Evolutionary conservation across 1,140 invertebrate genomes (phyloP).

Genomic region (Zaprionus nigranus): DNA sequence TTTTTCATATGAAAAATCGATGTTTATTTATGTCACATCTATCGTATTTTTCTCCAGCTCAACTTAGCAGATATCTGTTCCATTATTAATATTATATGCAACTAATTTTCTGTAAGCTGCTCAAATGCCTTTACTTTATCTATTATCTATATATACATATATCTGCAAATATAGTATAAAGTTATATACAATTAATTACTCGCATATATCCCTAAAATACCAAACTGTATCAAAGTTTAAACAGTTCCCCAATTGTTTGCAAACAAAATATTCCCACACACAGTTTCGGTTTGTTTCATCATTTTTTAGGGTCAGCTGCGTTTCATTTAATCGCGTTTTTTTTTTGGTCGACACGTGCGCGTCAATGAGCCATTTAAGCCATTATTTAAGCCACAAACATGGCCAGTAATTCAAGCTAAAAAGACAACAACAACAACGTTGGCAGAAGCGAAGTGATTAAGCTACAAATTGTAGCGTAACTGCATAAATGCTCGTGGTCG

Average conservation of each 20-base stretch:
- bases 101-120: too few species aligned
- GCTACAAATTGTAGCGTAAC: constrained; percentile 69
- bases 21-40: too few species aligned
- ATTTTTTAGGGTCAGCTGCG: neutral
- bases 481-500: constrained; percentile 37
- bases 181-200: too few species aligned
- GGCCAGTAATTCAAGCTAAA: constrained; percentile 50
- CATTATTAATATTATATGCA: too few species aligned
- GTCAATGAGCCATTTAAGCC: constrained; percentile 59
- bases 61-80: too few species aligned
- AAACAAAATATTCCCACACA: neutral
- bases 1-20: too few species aligned
- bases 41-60: too few species aligned
- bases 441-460: constrained; percentile 53
- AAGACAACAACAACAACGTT: constrained; percentile 17
- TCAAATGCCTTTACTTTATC: too few species aligned
- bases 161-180: too few species aligned
- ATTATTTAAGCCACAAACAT: constrained; percentile 17
- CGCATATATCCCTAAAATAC: too few species aligned
- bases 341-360: constrained; percentile 51
- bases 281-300: neutral
- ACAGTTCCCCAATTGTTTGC: neutral
- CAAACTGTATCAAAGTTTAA: neutral
- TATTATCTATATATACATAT: too few species aligned
- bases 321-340: neutral